Conservation (phyloP, 2,113 vertebrate species). For the Desmodus rotundus region DNA sequence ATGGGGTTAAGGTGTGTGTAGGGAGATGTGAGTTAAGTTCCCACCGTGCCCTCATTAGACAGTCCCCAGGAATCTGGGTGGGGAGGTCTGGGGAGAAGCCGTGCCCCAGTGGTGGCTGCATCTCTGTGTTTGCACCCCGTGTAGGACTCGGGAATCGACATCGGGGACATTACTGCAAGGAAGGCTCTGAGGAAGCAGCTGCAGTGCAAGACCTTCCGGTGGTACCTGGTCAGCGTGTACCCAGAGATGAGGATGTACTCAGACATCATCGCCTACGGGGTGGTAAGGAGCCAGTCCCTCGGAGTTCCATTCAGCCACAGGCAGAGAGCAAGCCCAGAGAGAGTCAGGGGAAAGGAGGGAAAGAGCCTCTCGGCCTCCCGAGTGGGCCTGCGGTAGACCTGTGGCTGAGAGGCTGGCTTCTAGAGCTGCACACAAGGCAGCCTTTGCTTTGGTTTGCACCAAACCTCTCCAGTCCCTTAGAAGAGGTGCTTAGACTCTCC, state of each 20-base stretch:
- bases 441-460: not conserved
- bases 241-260: constrained; percentile 98
- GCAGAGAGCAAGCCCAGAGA: not conserved
- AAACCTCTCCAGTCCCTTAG: not conserved
- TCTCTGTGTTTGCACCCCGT: not conserved
- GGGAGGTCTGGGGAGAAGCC: not conserved
- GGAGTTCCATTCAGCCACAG: not conserved
- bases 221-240: constrained; percentile 98
- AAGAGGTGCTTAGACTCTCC: not conserved
- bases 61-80: not conserved
- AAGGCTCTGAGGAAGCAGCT: constrained; percentile 95
- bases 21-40: not conserved
- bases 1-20: no score
- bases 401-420: not conserved
- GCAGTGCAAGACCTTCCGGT: constrained; percentile 97
- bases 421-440: not conserved
- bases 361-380: not conserved
- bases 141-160: constrained; percentile 97
- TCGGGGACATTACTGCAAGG: constrained; percentile 93
- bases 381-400: not conserved
- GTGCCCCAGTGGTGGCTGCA: not conserved
- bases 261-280: constrained; percentile 93
- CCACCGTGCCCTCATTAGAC: not conserved
- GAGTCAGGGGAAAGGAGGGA: not conserved
- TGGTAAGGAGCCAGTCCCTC: constrained; percentile 83